phyloP scores from a whole-genome alignment of 2,888 invertebrate genomes.

The Patella depressa region DNA sequence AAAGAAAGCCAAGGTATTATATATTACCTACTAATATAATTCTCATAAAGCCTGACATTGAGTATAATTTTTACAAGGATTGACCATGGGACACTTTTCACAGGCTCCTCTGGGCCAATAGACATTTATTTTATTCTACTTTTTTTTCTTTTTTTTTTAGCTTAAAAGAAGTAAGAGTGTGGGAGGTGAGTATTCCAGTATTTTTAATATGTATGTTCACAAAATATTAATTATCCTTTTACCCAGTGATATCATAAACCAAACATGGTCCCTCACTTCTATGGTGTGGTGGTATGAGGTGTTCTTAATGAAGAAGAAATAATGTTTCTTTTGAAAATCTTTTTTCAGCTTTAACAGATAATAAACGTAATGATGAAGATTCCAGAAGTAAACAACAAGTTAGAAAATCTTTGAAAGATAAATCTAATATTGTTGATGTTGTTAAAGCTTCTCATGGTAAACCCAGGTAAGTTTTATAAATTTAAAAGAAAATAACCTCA shows the following conservation, averaged over 20 bases:
- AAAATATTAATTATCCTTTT: neutral
- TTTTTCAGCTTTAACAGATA: too few relatives aligned
- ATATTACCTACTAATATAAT: neutral
- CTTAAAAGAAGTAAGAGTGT: slow-evolving; percentile 62
- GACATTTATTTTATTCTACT: neutral
- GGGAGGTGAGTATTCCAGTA: slow-evolving; percentile 54
- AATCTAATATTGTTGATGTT: slow-evolving; percentile 17
- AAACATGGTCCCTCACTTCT: neutral
- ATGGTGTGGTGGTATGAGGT: too few relatives aligned
- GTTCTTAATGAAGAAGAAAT: too few relatives aligned
- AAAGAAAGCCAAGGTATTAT: slow-evolving; percentile 22
- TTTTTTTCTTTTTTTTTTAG: slow-evolving; percentile 44
- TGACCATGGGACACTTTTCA: too few relatives aligned
- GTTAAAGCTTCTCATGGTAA: slow-evolving; percentile 53
- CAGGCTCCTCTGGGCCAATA: too few relatives aligned
- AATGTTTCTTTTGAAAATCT: too few relatives aligned
- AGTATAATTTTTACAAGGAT: neutral
- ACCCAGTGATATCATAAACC: neutral
- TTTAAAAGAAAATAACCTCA: too few relatives aligned
- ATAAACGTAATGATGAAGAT: too few relatives aligned
- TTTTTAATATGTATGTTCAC: neutral
- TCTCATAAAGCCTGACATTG: slow-evolving; percentile 6
- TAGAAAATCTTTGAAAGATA: too few relatives aligned
- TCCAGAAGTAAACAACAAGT: too few relatives aligned
- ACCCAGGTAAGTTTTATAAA: slow-evolving; percentile 39